phyloP scores from a whole-genome alignment of 1,140 invertebrate species.

The Venustaconcha ellipsiformis region DNA sequence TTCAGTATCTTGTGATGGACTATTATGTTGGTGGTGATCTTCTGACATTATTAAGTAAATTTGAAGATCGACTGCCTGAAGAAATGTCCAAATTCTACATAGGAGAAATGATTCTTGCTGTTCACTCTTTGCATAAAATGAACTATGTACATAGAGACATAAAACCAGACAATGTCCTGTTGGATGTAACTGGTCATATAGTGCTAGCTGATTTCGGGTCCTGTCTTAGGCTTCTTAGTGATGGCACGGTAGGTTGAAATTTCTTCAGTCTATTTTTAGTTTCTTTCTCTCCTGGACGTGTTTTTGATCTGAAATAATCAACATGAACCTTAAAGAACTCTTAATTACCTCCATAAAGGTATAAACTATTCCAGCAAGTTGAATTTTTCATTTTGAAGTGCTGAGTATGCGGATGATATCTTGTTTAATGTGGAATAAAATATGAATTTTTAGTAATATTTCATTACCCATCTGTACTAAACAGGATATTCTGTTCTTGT shows the following conservation, averaged over 20 bases:
- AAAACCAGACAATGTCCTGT: conserved; percentile 94
- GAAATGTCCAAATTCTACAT: conserved; percentile 99
- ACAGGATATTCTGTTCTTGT: too few species aligned
- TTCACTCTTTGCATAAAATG: conserved; percentile 95
- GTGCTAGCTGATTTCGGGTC: conserved; percentile 98
- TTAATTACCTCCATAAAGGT: too few species aligned
- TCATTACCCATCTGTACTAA: too few species aligned
- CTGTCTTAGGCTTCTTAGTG: conserved; percentile 82
- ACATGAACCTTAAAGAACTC: too few species aligned
- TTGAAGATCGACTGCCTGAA: conserved; percentile 97
- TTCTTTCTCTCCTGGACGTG: too few species aligned
- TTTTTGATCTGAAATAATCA: too few species aligned
- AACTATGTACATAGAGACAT: conserved; percentile 98
- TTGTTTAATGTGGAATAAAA: too few species aligned
- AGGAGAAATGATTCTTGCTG: conserved; percentile 98
- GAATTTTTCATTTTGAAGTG: too few species aligned
- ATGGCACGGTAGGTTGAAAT: conserved; percentile 61
- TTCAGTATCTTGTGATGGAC: conserved; percentile 99
- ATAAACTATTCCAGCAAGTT: too few species aligned
- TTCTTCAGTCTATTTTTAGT: not conserved
- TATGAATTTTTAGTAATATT: too few species aligned
- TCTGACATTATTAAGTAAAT: conserved; percentile 96
- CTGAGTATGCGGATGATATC: too few species aligned
- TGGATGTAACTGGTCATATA: conserved; percentile 99
- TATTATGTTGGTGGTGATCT: conserved; percentile 99